Evolutionary conservation across 2,113 vertebrate genomes (phyloP).

Genomic region (Uropsilus gracilis): DNA sequence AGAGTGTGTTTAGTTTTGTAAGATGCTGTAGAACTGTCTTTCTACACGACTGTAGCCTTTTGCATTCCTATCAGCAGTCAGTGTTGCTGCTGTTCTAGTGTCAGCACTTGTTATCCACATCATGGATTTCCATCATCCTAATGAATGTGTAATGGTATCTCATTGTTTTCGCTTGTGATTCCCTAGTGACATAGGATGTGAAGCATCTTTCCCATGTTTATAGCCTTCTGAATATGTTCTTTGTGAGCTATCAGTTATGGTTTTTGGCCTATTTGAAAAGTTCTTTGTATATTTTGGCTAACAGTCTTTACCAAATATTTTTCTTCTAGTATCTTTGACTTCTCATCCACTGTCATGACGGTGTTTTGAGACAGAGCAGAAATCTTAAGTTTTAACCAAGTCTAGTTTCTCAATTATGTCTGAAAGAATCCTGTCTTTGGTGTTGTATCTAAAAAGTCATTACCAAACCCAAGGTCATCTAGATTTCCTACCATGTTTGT

Average conservation of each 20-base stretch:
- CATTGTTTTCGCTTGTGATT: neutral
- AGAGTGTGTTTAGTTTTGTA: neutral
- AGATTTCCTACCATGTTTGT: neutral
- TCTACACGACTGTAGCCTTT: neutral
- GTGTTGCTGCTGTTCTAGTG: neutral
- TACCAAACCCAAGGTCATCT: neutral
- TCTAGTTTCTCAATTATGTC: too few relatives aligned
- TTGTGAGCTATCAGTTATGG: neutral
- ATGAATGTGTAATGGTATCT: neutral
- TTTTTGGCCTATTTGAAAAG: neutral
- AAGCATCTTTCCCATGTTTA: neutral
- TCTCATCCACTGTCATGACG: neutral
- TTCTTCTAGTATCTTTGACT: neutral
- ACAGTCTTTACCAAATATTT: neutral
- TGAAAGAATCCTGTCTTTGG: too few relatives aligned
- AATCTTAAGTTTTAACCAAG: neutral
- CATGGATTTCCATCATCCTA: neutral
- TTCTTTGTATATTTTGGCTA: neutral
- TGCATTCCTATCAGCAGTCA: neutral
- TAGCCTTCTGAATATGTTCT: neutral
- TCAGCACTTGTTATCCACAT: too few relatives aligned
- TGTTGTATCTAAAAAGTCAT: neutral
- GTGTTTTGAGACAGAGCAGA: neutral
- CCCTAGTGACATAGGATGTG: neutral
- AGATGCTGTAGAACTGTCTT: neutral